Evolutionary conservation across 2,888 invertebrate genomes (phyloP).

Genomic region (Hirtodrosophila alboralis): DNA sequence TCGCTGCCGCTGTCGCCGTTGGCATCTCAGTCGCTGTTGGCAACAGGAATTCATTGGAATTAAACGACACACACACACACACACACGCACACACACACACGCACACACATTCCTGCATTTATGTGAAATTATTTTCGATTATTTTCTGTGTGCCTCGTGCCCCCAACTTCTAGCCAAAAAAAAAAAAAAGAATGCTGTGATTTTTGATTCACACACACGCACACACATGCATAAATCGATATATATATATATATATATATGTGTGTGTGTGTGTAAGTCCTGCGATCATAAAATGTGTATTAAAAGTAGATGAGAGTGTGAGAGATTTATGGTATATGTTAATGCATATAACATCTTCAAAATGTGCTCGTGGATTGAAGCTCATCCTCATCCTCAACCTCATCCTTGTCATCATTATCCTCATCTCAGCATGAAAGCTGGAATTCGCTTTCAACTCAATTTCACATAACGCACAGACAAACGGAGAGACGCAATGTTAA

Average conservation of each 20-base stretch:
- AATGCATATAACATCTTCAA: slow-evolving; percentile 26
- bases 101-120: slow-evolving; percentile 37
- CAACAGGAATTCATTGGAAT: slow-evolving; percentile 51
- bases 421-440: too few relatives aligned
- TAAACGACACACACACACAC: slow-evolving; percentile 19
- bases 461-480: slow-evolving; percentile 7
- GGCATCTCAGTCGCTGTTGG: slow-evolving; percentile 16
- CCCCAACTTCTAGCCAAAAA: background rate
- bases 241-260: slow-evolving; percentile 9
- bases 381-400: too few relatives aligned
- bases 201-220: slow-evolving; percentile 33
- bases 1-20: background rate
- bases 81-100: slow-evolving; percentile 13
- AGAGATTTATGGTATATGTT: slow-evolving; percentile 53
- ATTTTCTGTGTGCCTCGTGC: slow-evolving; percentile 25
- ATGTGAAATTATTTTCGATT: slow-evolving; percentile 63
- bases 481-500: slow-evolving; percentile 5
- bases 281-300: slow-evolving; percentile 56
- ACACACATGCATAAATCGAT: slow-evolving; percentile 36
- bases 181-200: slow-evolving; percentile 47
- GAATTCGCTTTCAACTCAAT: slow-evolving; percentile 28
- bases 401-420: too few relatives aligned
- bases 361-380: background rate
- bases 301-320: slow-evolving; percentile 30
- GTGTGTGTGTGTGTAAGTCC: slow-evolving; percentile 17